Evolutionary conservation across 1,140 invertebrate species (phyloP).

Genomic region (Drosophila busckii): DNA sequence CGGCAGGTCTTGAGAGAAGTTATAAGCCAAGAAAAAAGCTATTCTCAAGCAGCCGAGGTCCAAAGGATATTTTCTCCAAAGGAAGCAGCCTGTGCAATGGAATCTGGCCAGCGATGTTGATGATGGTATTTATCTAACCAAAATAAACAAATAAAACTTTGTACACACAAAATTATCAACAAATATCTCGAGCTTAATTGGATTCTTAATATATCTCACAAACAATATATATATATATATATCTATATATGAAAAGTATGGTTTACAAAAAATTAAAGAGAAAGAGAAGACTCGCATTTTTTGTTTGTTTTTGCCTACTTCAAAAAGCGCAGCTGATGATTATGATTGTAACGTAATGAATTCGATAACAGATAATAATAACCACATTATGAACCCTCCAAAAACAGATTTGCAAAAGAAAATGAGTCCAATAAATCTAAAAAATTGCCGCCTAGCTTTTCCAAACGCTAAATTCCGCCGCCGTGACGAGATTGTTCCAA

Average conservation of each 20-base stretch:
- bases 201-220: conserved; percentile 63
- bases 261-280: conserved; percentile 45
- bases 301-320: conserved; percentile 63
- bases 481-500: conserved; percentile 57
- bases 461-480: conserved; percentile 51
- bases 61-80: conserved; percentile 28
- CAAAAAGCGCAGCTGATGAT: conserved; percentile 47
- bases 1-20: conserved; percentile 78
- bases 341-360: conserved; percentile 61
- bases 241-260: conserved; percentile 53
- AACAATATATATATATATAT: conserved; percentile 46
- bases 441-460: conserved; percentile 23
- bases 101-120: conserved; percentile 51
- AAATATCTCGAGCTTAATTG: conserved; percentile 72
- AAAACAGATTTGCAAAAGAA: conserved; percentile 39
- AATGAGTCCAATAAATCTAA: conserved; percentile 23
- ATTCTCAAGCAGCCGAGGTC: conserved; percentile 59
- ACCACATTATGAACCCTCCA: conserved; percentile 16
- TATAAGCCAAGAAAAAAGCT: conserved; percentile 58
- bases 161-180: conserved; percentile 71
- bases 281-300: conserved; percentile 67
- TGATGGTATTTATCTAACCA: conserved; percentile 79
- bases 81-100: conserved; percentile 47
- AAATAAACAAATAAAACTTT: conserved; percentile 68
- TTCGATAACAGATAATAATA: conserved; percentile 34